Conservation (phyloP, 2,113 vertebrate genomes). For the Ictidomys tridecemlineatus region DNA sequence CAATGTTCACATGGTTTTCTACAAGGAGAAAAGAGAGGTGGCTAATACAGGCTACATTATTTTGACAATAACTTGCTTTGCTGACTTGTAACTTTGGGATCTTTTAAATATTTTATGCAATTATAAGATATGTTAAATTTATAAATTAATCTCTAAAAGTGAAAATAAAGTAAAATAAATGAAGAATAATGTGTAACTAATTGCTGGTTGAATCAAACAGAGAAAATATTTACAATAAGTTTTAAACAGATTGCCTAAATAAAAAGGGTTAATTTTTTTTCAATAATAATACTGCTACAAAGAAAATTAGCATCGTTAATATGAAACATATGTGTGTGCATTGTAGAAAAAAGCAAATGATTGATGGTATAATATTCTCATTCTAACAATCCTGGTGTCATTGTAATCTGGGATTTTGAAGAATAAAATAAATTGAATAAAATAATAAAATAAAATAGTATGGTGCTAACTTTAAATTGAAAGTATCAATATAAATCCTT, state of each 20-base stretch:
- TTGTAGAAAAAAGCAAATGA: background rate
- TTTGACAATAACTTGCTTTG: background rate
- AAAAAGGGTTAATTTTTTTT: background rate
- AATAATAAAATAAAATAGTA: background rate
- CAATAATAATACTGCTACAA: background rate
- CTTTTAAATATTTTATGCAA: background rate
- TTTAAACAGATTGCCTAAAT: background rate
- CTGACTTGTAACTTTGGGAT: background rate
- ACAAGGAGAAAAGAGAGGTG: background rate
- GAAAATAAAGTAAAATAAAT: background rate
- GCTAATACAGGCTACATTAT: background rate
- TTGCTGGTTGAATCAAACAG: background rate
- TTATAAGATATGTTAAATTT: background rate
- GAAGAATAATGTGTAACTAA: background rate
- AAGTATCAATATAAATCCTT: background rate
- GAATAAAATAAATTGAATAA: background rate
- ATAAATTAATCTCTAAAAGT: conserved; percentile 9
- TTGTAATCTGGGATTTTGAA: background rate
- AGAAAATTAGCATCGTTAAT: background rate
- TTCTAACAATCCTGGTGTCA: background rate
- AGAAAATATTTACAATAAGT: background rate
- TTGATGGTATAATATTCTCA: background rate
- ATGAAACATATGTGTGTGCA: background rate
- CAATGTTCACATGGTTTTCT: background rate
- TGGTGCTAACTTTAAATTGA: background rate